Conservation (phyloP, 2,113 vertebrate species). For the Physeter macrocephalus region DNA sequence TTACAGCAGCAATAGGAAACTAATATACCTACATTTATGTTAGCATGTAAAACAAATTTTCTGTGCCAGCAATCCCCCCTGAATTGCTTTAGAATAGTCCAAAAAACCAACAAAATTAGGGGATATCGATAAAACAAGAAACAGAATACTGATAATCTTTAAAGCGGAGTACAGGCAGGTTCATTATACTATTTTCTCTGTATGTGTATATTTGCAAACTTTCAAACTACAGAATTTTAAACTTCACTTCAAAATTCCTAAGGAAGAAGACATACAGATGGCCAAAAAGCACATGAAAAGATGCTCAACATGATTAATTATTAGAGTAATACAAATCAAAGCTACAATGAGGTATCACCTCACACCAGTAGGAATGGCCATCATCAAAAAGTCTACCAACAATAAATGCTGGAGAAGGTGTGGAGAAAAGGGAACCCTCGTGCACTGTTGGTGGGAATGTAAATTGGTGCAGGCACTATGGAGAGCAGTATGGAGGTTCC, state of each 20-base stretch:
- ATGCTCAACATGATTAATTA: background rate
- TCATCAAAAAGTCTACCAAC: background rate
- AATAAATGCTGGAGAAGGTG: no score
- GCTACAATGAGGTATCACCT: no score
- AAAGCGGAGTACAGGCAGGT: background rate
- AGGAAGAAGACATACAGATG: background rate
- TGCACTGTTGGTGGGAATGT: no score
- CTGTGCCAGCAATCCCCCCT: background rate
- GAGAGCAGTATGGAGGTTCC: no score
- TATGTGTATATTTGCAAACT: background rate
- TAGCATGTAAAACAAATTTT: background rate
- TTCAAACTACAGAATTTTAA: background rate
- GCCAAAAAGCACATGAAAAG: background rate
- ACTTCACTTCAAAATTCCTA: background rate
- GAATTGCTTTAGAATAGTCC: background rate
- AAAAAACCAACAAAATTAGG: background rate
- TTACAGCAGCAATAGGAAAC: background rate
- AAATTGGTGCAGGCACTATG: no score
- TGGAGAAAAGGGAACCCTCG: no score
- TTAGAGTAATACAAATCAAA: background rate
- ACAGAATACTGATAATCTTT: background rate
- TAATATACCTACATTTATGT: background rate
- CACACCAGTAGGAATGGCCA: no score
- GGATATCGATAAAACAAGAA: background rate
- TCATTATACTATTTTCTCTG: background rate